Base-by-base conservation (phyloP, 2,797 vertebrate species). In the Coreius guichenoti region DNA sequence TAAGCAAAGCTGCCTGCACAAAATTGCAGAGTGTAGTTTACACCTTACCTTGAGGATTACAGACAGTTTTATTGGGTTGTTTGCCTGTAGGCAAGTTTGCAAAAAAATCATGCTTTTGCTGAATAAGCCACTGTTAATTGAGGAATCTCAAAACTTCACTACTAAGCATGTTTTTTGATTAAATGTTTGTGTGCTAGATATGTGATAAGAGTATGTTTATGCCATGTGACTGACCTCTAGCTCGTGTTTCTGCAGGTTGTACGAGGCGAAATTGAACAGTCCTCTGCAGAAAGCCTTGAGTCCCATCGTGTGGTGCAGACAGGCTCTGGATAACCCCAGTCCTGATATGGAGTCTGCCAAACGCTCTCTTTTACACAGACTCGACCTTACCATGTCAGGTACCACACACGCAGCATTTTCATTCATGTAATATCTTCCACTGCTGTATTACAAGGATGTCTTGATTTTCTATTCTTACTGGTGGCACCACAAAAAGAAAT, bases 321-420 rank as follows among this genome's bases (percentile, higher is more conserved):
- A 99, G 90, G 97, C 98, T 84, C 90, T 99, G 89, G 98, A 99
- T 94, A 96, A 98, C 92, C 98, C 98, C 86, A 98, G 97, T 90
- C 98, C 98, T 89, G 98, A 99, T 81, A 96, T 99, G 93, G 98
- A 99, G 93, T 96, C 96, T 87, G 98, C 98, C 94, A 99, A 99
- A 92, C 98, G 98, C 88, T 99, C 97, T 21, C 96, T 99, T 91
- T 96, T 99, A 88, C 98, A 99, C 94, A 96, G 97, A 86, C 96
- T 99, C 92, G 98, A 99, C 90, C 96, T 99, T 94, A 99, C 97
- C 83, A 97, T 99, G 97, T 97, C 97, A 67, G 97, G 98, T 99
- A 89, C 2, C 29, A n/a, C 33, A 67, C 12, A 13, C 29, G 67
- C 63, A 39, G 54, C 9, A 5, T 29, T 56, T 69, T 63, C 1